Conservation (phyloP, 2,888 invertebrate genomes). For the Griposia aprilina region DNA sequence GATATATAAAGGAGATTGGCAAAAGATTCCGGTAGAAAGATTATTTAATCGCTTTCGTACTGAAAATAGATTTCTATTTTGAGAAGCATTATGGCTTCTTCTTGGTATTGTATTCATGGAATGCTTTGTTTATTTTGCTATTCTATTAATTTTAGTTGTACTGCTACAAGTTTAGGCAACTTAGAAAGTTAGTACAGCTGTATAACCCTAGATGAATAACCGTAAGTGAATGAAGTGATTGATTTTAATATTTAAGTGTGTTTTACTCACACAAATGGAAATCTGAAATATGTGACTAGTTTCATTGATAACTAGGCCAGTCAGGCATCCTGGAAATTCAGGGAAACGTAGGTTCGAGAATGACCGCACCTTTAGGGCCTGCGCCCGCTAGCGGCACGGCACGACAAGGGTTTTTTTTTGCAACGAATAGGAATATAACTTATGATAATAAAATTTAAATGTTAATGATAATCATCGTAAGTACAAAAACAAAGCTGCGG, state of each 20-base stretch:
- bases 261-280: background rate
- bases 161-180: background rate
- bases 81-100: conserved; percentile 1
- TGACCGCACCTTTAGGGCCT: too few species aligned
- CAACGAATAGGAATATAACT: too few species aligned
- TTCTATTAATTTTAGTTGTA: background rate
- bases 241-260: background rate
- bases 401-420: too few species aligned
- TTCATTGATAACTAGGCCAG: conserved; percentile 12
- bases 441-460: too few species aligned
- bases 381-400: too few species aligned
- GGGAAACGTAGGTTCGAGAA: conserved; percentile 5
- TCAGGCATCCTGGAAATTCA: conserved; percentile 3
- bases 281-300: background rate
- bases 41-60: conserved; percentile 19
- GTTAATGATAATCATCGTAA: too few species aligned
- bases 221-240: background rate
- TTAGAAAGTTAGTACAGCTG: background rate
- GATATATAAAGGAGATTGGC: background rate
- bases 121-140: conserved; percentile 25
- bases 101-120: conserved; percentile 3
- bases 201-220: background rate
- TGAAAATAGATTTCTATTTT: conserved; percentile 15
- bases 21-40: background rate
- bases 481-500: too few species aligned